Conservation (phyloP, 2,113 vertebrate genomes). For the Centropus unirufus region DNA sequence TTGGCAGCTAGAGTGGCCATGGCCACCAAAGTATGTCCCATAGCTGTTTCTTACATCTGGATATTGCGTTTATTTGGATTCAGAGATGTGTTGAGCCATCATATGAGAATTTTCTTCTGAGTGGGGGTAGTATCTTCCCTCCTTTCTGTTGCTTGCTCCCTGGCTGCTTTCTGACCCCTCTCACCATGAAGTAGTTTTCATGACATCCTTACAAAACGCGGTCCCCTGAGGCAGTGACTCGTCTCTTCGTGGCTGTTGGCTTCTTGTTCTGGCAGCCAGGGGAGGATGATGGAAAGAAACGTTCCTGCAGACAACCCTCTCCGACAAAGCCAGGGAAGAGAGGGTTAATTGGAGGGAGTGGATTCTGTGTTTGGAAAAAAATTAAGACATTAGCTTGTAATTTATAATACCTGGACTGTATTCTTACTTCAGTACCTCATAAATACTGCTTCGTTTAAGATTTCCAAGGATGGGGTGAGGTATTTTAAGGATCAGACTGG, state of each 20-base stretch:
- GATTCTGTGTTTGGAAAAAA: background rate
- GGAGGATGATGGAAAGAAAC: background rate
- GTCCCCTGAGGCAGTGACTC: background rate
- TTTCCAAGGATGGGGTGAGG: constrained; percentile 52
- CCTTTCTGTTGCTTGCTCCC: background rate
- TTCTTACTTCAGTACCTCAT: constrained; percentile 45
- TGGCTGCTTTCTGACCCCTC: background rate
- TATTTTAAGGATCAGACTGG: constrained; percentile 53
- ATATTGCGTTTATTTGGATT: background rate
- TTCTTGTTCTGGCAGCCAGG: background rate
- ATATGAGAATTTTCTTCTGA: rapidly evolving
- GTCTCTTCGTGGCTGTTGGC: background rate
- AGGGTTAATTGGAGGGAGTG: background rate
- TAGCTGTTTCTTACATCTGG: background rate
- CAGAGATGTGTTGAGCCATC: background rate
- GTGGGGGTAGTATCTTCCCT: background rate
- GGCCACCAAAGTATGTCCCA: background rate
- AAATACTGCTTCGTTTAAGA: constrained; percentile 61
- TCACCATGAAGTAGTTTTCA: background rate
- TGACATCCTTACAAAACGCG: background rate
- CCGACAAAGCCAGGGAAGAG: background rate
- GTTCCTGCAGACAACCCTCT: constrained; percentile 17
- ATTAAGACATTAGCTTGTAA: background rate
- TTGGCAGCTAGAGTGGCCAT: background rate
- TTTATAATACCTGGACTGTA: constrained; percentile 25